Percentiles rank a stretch among this genome's conserved stretches.
Evolutionary conservation across 2,113 vertebrate species (phyloP).

Genomic region (Scomber japonicus): DNA sequence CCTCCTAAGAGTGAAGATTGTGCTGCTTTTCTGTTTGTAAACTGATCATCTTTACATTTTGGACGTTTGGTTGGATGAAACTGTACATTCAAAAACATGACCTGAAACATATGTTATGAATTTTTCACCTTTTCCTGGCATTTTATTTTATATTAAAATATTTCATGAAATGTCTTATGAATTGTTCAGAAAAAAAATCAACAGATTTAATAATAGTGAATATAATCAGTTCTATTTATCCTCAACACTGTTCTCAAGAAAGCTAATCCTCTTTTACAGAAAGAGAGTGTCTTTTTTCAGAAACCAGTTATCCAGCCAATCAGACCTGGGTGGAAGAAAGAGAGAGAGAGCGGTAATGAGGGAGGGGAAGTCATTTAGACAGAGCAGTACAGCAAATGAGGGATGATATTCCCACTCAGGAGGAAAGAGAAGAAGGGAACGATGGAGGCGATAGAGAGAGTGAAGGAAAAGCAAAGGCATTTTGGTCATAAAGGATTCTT

Average conservation of each 20-base stretch:
- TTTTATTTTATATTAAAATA: no score
- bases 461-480: conserved; percentile 30
- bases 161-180: no score
- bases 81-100: no score
- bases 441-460: conserved; percentile 32
- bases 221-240: no score
- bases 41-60: no score
- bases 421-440: conserved; percentile 31
- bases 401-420: conserved; percentile 55
- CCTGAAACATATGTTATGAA: no score
- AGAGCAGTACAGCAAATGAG: conserved; percentile 47
- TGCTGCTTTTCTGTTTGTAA: no score
- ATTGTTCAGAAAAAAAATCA: no score
- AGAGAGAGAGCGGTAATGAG: background rate
- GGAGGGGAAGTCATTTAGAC: conserved; percentile 57
- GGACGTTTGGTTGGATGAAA: no score
- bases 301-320: conserved; percentile 2
- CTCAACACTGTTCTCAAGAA: background rate
- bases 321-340: background rate
- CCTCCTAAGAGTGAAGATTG: no score
- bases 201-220: no score
- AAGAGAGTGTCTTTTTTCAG: background rate
- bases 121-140: no score
- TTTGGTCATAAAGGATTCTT: conserved; percentile 64
- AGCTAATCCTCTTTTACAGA: background rate